Evolutionary conservation across 2,797 vertebrate genomes (phyloP).

Genomic region (Erpetoichthys calabaricus): DNA sequence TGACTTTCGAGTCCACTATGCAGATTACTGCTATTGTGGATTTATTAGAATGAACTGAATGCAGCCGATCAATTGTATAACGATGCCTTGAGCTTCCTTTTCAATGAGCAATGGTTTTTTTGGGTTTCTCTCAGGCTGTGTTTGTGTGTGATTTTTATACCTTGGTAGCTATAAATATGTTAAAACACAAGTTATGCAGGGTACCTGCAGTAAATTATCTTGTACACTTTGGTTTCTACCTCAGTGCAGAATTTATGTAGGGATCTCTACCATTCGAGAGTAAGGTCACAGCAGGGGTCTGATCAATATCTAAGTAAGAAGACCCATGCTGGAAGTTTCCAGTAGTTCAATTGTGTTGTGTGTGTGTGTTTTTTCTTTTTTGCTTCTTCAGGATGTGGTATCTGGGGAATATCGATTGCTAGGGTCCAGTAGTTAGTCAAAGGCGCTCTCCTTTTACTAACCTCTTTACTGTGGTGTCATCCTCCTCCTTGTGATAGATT

Average conservation of each 20-base stretch:
- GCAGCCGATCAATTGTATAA: neutral
- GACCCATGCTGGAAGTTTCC: slow-evolving; percentile 88
- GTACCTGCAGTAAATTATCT: too few species aligned
- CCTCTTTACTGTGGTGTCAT: slow-evolving; percentile 78
- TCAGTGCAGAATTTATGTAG: slow-evolving; percentile 58
- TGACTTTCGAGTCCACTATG: too few species aligned
- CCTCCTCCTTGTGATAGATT: slow-evolving; percentile 82
- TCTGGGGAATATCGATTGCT: slow-evolving; percentile 86
- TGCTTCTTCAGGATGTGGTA: slow-evolving; percentile 69
- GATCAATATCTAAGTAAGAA: slow-evolving; percentile 83
- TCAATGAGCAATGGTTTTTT: neutral
- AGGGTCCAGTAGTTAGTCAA: slow-evolving; percentile 91
- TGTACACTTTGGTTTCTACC: too few species aligned
- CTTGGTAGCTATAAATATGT: too few species aligned
- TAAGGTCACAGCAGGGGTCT: slow-evolving; percentile 77
- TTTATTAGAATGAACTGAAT: neutral
- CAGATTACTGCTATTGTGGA: neutral
- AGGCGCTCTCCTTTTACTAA: slow-evolving; percentile 99
- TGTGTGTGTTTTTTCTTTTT: slow-evolving; percentile 27
- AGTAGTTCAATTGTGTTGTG: slow-evolving; percentile 50
- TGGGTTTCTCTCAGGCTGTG: neutral
- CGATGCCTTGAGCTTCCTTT: neutral
- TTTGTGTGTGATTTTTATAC: neutral
- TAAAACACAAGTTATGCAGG: too few species aligned
- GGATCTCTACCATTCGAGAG: slow-evolving; percentile 38